Percentiles rank a stretch among this genome's conserved stretches.
phyloP scores from a whole-genome alignment of 1,140 invertebrate species.

The Trichogramma pretiosum region DNA sequence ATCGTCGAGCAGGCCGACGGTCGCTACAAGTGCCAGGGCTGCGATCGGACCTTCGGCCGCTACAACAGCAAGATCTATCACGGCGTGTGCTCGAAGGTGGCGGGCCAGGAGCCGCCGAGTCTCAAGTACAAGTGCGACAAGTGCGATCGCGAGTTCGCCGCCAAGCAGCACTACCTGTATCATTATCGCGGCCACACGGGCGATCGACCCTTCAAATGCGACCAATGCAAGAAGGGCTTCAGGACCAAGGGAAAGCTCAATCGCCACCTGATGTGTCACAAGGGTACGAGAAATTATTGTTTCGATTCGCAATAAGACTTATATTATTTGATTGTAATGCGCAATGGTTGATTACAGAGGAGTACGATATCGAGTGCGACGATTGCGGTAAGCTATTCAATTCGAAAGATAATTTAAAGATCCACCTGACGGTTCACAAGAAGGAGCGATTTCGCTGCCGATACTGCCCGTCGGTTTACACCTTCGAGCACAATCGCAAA shows the following conservation, averaged over 20 bases:
- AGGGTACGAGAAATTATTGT: conserved; percentile 25
- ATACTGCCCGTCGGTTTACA: conserved; percentile 34
- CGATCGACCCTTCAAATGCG: conserved; percentile 70
- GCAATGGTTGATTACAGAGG: conserved; percentile 27
- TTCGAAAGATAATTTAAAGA: conserved; percentile 36
- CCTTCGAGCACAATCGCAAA: conserved; percentile 34
- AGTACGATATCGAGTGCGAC: conserved; percentile 35
- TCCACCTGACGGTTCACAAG: conserved; percentile 32
- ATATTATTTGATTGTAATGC: no score
- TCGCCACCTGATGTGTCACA: conserved; percentile 61
- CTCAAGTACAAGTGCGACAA: conserved; percentile 36
- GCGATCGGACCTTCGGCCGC: no score
- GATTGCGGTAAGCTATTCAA: conserved; percentile 37
- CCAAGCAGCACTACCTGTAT: conserved; percentile 40
- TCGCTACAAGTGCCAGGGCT: no score
- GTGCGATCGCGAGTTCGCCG: conserved; percentile 36
- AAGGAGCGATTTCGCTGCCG: conserved; percentile 29
- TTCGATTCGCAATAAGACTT: no score
- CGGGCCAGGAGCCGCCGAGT: no score
- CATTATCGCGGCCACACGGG: conserved; percentile 64
- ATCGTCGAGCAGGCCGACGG: no score
- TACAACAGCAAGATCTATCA: no score
- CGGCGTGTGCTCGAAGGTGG: no score
- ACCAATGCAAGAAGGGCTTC: conserved; percentile 53
- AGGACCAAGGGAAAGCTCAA: conserved; percentile 54